These are phyloP conservation scores for Tachina grossa DNA, from an alignment of 2,888 invertebrate species.

Conservation along the genomic window DNA sequence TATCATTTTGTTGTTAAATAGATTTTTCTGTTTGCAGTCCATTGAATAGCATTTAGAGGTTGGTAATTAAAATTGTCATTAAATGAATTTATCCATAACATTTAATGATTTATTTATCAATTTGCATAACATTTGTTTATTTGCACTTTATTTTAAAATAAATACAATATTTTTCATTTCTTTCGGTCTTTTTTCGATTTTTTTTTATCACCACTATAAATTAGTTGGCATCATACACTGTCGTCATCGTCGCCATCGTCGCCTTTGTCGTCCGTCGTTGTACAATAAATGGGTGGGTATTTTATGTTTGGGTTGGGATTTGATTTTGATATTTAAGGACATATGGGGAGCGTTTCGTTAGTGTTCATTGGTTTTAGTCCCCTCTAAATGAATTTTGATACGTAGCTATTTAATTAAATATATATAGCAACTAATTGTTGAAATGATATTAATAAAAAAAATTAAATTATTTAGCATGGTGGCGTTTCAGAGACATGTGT, in stretches of 20 bases:
- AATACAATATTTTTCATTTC: constrained; percentile 30
- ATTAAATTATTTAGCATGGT: neutral
- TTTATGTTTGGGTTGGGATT: constrained; percentile 57
- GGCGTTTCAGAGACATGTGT: constrained; percentile 37
- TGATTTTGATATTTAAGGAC: constrained; percentile 55
- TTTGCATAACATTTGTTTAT: constrained; percentile 71
- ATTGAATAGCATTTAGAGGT: constrained; percentile 46
- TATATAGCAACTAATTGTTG: constrained; percentile 32
- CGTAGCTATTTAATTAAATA: constrained; percentile 16
- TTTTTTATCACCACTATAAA: constrained; percentile 5
- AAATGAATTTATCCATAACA: constrained; percentile 71
- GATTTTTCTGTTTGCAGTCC: constrained; percentile 1
- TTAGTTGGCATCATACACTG: constrained; percentile 28
- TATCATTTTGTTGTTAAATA: constrained; percentile 25
- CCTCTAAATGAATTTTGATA: constrained; percentile 28
- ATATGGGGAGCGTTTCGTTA: constrained; percentile 51
- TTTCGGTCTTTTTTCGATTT: constrained; percentile 10
- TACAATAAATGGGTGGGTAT: constrained; percentile 60
- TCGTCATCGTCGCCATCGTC: neutral
- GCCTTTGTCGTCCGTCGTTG: neutral
- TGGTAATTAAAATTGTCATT: constrained; percentile 69
- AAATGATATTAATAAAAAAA: neutral
- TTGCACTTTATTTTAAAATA: constrained; percentile 42
- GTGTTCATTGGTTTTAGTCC: constrained; percentile 17
- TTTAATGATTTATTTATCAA: constrained; percentile 70